These are phyloP conservation scores for Hymenochirus boettgeri DNA, from an alignment of 2,113 vertebrate species.

Conservation along the genomic window DNA sequence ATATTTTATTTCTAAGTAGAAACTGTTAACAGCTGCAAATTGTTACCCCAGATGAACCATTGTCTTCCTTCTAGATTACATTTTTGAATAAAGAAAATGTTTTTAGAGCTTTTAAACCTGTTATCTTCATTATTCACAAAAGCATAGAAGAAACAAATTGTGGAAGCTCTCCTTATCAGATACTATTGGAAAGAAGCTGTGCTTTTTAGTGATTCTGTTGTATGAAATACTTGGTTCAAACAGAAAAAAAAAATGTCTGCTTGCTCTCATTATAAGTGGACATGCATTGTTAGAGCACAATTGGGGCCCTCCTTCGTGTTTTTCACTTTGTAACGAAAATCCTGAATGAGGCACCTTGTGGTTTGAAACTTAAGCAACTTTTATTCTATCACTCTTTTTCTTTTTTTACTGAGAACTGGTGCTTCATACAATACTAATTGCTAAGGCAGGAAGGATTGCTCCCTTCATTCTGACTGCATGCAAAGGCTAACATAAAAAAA, in stretches of 20 bases:
- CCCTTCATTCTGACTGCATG: constrained; percentile 22
- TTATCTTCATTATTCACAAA: constrained; percentile 33
- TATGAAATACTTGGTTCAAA: constrained; percentile 39
- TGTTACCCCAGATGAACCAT: constrained; percentile 17
- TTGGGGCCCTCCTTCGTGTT: constrained; percentile 31
- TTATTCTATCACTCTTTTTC: constrained; percentile 33
- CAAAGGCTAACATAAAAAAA: background rate
- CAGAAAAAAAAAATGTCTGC: constrained; percentile 36
- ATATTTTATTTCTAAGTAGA: constrained; percentile 29
- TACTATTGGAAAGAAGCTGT: constrained; percentile 39
- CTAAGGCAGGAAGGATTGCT: constrained; percentile 37
- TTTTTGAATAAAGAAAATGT: constrained; percentile 33
- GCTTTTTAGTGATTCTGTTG: constrained; percentile 40
- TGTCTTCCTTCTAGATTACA: constrained; percentile 5
- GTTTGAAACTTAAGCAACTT: constrained; percentile 43
- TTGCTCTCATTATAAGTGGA: constrained; percentile 40
- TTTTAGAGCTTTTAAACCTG: constrained; percentile 25
- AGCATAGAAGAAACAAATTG: constrained; percentile 34
- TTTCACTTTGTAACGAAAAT: constrained; percentile 43
- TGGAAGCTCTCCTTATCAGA: constrained; percentile 40
- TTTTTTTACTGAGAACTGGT: constrained; percentile 27
- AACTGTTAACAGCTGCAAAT: constrained; percentile 23
- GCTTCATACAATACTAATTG: constrained; percentile 39
- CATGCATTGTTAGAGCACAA: constrained; percentile 40
- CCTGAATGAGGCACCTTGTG: constrained; percentile 42